A percentile compares a stretch with the other conserved stretches of the same genome.
Conservation (phyloP, 1,140 invertebrate genomes). For the Drosophila ogumai region DNA sequence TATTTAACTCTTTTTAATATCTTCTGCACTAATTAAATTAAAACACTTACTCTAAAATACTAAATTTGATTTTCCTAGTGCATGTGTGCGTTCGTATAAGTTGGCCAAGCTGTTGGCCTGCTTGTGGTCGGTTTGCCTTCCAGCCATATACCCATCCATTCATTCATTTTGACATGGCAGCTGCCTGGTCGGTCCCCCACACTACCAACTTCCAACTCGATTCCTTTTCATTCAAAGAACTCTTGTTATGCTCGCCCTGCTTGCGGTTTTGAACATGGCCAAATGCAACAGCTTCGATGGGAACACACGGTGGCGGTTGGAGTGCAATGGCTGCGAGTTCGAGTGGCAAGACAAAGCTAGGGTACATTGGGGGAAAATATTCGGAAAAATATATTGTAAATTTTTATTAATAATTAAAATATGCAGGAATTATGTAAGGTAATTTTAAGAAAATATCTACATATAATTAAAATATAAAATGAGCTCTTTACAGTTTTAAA, state of each 20-base stretch:
- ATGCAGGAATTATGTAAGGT: not conserved
- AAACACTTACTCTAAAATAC: not conserved
- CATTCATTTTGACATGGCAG: constrained; percentile 76
- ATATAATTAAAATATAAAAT: not conserved
- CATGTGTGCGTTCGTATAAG: constrained; percentile 29
- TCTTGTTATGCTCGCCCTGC: constrained; percentile 61
- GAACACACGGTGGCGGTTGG: constrained; percentile 18
- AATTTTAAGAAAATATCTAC: not conserved
- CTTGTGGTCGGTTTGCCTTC: constrained; percentile 57
- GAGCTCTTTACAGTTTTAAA: not conserved
- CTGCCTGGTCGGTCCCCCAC: constrained; percentile 51
- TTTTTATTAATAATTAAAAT: no score
- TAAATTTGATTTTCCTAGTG: not conserved
- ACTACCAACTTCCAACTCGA: constrained; percentile 3
- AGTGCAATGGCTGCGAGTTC: constrained; percentile 8
- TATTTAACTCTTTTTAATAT: not conserved
- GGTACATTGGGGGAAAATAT: constrained; percentile 5
- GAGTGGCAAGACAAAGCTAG: constrained; percentile 38
- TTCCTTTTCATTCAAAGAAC: constrained; percentile 40
- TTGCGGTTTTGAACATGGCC: constrained; percentile 44
- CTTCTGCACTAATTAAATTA: not conserved
- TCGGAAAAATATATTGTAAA: not conserved
- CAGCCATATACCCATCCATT: constrained; percentile 55
- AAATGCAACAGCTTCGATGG: constrained; percentile 64
- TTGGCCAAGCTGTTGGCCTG: constrained; percentile 61